Evolutionary conservation across 2,888 invertebrate genomes (phyloP).

Genomic region (Aspidiotus destructor): DNA sequence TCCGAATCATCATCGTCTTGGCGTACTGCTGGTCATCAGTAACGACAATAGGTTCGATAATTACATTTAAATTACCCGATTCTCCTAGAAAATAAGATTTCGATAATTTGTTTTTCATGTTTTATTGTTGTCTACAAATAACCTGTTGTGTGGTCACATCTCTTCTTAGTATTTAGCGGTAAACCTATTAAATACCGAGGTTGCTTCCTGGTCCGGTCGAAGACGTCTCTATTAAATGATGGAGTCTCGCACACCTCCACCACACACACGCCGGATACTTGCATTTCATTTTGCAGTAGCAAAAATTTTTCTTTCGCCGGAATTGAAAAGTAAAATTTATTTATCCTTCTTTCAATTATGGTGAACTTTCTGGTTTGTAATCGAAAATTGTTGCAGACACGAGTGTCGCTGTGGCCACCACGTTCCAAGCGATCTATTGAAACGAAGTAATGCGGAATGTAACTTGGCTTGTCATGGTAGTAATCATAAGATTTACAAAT

Average conservation of each 20-base stretch:
- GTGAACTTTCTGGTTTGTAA: background rate
- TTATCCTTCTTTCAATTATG: background rate
- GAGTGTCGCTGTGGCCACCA: conserved; percentile 32
- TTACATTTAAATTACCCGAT: no score
- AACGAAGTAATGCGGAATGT: conserved; percentile 26
- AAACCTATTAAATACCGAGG: background rate
- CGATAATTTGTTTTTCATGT: no score
- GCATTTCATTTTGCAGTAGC: conserved; percentile 5
- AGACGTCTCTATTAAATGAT: background rate
- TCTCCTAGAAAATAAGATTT: no score
- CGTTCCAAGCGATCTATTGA: conserved; percentile 8
- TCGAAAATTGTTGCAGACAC: conserved; percentile 10
- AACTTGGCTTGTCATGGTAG: conserved; percentile 31
- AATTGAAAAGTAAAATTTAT: conserved; percentile 16
- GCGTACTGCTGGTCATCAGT: no score
- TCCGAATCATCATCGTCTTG: no score
- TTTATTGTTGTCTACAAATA: no score
- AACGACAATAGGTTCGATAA: no score
- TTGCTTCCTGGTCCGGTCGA: background rate
- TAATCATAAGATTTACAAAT: conserved; percentile 5
- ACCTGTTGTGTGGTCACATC: no score
- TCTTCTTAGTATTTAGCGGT: no score
- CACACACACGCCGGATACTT: conserved; percentile 14
- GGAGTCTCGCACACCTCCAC: background rate
- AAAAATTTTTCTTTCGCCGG: conserved; percentile 16